Percentiles rank a stretch among this genome's conserved stretches.
Evolutionary conservation across 2,797 vertebrate genomes (phyloP).

Genomic region (Enteromius argenteus): DNA sequence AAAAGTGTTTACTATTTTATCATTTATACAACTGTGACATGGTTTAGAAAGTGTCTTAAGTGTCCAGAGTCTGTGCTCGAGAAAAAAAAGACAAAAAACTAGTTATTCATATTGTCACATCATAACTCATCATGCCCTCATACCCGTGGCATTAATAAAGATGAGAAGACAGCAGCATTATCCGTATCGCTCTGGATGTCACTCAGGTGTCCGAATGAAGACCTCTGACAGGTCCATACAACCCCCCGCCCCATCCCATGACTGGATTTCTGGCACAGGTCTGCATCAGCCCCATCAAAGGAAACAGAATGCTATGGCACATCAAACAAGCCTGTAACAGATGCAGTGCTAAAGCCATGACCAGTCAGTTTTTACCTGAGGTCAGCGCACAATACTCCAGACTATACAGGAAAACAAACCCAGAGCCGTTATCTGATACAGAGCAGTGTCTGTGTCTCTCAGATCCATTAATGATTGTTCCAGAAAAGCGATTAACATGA

Average conservation of each 20-base stretch:
- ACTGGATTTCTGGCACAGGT: conserved; percentile 11
- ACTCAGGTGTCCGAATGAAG: not conserved
- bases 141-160: conserved; percentile 7
- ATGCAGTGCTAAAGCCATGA: conserved; percentile 22
- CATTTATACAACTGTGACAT: not conserved
- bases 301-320: conserved; percentile 39
- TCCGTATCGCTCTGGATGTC: not conserved
- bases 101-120: conserved; percentile 10
- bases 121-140: conserved; percentile 24
- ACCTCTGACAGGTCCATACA: not conserved
- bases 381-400: not conserved
- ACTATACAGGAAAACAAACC: conserved; percentile 8
- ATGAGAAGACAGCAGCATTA: conserved; percentile 18
- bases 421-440: not conserved
- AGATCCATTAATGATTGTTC: not conserved
- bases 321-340: conserved; percentile 45
- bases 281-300: conserved; percentile 39
- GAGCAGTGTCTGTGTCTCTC: not conserved
- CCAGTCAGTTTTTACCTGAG: not conserved
- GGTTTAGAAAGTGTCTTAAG: not conserved
- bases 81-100: not conserved
- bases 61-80: not conserved
- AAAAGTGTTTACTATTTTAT: no score
- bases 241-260: not conserved
- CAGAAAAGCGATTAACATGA: not conserved